These are phyloP conservation scores for Triops cancriformis DNA, from an alignment of 1,140 invertebrate genomes.

Conservation along the genomic window DNA sequence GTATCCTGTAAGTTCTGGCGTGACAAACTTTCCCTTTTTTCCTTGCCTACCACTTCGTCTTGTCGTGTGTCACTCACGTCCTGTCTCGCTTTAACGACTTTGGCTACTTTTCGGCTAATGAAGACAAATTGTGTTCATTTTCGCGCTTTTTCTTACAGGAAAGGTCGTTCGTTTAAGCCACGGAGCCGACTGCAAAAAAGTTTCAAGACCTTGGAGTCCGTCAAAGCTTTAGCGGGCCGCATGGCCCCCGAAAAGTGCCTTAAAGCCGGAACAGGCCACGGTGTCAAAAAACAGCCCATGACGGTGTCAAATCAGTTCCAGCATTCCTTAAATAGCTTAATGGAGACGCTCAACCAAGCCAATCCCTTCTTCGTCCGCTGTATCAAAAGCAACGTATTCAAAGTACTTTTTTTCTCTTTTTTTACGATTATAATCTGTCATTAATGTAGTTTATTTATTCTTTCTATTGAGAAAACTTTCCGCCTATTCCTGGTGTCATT, in stretches of 20 bases:
- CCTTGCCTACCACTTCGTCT: not conserved
- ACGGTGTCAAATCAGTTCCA: slow-evolving; percentile 93
- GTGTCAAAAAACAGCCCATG: slow-evolving; percentile 65
- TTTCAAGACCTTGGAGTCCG: slow-evolving; percentile 77
- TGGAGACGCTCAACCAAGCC: slow-evolving; percentile 88
- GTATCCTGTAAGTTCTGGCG: slow-evolving; percentile 72
- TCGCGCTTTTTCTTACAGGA: slow-evolving; percentile 48
- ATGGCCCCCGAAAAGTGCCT: slow-evolving; percentile 65
- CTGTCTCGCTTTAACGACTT: not conserved
- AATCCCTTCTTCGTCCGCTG: slow-evolving; percentile 96
- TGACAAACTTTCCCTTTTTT: slow-evolving; percentile 37
- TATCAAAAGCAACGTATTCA: slow-evolving; percentile 90
- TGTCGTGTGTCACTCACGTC: not conserved
- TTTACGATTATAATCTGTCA: too few relatives aligned
- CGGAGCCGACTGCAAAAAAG: slow-evolving; percentile 54
- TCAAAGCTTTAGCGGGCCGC: slow-evolving; percentile 68
- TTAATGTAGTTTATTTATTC: too few relatives aligned
- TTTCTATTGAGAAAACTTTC: too few relatives aligned
- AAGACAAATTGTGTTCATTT: slow-evolving; percentile 10
- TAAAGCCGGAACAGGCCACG: slow-evolving; percentile 61
- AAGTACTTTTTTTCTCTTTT: slow-evolving; percentile 49
- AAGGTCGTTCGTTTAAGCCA: slow-evolving; percentile 78
- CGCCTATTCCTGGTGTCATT: too few relatives aligned
- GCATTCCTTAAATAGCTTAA: slow-evolving; percentile 77
- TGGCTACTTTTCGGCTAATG: slow-evolving; percentile 17